phyloP scores from a whole-genome alignment of 1,140 invertebrate species.

The Ridgeia piscesae region DNA sequence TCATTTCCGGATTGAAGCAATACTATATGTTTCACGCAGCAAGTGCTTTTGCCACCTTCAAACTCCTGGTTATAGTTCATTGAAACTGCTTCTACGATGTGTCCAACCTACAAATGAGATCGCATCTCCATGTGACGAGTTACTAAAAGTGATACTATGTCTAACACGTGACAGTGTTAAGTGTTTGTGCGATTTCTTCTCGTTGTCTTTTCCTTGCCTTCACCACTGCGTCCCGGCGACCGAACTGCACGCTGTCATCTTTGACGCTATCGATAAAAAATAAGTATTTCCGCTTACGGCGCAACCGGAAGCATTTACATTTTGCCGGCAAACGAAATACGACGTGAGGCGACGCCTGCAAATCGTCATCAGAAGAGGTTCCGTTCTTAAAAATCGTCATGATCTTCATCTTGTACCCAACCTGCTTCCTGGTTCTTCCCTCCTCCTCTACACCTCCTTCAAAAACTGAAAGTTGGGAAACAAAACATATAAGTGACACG shows the following conservation, averaged over 20 bases:
- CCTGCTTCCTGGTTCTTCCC: neutral
- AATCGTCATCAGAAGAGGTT: neutral
- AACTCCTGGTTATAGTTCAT: neutral
- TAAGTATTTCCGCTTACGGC: neutral
- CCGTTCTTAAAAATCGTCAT: neutral
- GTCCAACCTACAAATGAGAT: neutral
- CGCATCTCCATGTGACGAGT: neutral
- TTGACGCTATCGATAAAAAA: neutral
- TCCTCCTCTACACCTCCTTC: neutral
- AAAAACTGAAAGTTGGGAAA: neutral
- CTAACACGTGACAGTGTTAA: neutral
- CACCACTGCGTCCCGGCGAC: neutral
- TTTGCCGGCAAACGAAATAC: neutral
- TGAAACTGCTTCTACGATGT: neutral
- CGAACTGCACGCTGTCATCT: neutral
- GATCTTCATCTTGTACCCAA: neutral
- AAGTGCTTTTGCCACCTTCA: neutral
- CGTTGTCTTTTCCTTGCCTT: neutral
- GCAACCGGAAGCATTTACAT: neutral
- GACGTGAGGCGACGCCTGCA: neutral
- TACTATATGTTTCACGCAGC: neutral
- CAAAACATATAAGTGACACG: neutral
- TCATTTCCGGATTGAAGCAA: neutral
- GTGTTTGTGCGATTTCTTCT: neutral
- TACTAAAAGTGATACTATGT: neutral